phyloP scores from a whole-genome alignment of 2,888 invertebrate genomes.

The Metallyticus violacea region DNA sequence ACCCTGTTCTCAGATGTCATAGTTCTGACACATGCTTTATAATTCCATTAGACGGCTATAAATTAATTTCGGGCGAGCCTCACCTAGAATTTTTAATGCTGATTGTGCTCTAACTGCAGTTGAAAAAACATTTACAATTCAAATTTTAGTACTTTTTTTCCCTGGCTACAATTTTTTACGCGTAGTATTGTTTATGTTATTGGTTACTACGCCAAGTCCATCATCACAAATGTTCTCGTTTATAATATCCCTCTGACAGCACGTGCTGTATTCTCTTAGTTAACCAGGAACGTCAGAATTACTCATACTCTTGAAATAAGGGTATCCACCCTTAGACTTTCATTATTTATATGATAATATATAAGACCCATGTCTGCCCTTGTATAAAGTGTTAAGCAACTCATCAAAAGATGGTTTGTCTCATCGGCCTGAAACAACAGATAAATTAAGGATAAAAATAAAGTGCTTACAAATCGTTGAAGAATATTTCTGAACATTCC shows the following conservation, averaged over 20 bases:
- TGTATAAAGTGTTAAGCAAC: no score
- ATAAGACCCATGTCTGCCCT: no score
- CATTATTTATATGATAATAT: not conserved
- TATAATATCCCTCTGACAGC: no score
- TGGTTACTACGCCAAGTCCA: not conserved
- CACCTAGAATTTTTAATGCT: not conserved
- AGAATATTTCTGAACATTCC: no score
- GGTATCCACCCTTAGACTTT: not conserved
- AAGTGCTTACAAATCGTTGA: no score
- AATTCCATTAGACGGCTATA: conserved; percentile 14
- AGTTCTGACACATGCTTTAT: conserved; percentile 12
- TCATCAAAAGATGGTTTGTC: no score
- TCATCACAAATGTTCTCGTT: not conserved
- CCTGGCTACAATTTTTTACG: not conserved
- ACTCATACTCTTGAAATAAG: not conserved
- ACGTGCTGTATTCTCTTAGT: no score
- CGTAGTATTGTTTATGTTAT: not conserved
- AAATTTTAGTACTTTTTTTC: not conserved
- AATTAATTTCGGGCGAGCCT: conserved; percentile 1
- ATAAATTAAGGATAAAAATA: no score
- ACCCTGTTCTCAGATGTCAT: conserved; percentile 3
- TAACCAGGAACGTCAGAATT: no score
- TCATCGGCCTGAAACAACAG: no score
- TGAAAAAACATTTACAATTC: conserved; percentile 2
- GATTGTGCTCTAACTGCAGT: not conserved